These are phyloP conservation scores for Halocaridina rubra DNA, from an alignment of 2,888 invertebrate species.

Conservation along the genomic window DNA sequence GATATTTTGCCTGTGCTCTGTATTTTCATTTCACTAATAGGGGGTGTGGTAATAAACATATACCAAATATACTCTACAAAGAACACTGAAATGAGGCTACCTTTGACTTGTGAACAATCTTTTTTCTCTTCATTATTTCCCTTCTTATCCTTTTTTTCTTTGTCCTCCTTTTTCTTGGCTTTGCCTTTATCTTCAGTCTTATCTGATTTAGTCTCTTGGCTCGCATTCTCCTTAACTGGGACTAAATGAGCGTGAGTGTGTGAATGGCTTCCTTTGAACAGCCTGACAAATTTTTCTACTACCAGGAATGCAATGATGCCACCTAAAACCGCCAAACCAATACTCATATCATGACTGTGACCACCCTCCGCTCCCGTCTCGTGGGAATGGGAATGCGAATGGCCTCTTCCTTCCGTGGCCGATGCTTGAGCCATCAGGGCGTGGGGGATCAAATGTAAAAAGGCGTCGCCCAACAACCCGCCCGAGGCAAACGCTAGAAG, in stretches of 20 bases:
- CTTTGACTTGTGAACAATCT: neutral
- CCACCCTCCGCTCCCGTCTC: conserved; percentile 67
- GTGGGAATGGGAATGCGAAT: conserved; percentile 69
- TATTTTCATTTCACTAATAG: too few species aligned
- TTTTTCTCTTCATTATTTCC: conserved; percentile 65
- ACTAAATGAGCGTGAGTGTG: conserved; percentile 73
- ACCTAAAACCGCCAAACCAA: conserved; percentile 93
- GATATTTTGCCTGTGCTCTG: too few species aligned
- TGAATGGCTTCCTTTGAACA: conserved; percentile 85
- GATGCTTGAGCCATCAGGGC: conserved; percentile 75
- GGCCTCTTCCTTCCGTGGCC: conserved; percentile 64
- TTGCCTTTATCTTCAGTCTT: conserved; percentile 37
- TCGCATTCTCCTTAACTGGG: conserved; percentile 58
- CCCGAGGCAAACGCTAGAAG: conserved; percentile 94
- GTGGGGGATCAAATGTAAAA: conserved; percentile 98
- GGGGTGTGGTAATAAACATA: too few species aligned
- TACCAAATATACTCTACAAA: too few species aligned
- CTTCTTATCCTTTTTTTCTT: conserved; percentile 66
- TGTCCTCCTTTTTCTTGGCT: conserved; percentile 62
- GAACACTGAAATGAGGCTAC: too few species aligned
- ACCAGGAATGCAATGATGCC: conserved; percentile 93
- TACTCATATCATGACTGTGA: conserved; percentile 79
- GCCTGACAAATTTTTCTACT: conserved; percentile 91
- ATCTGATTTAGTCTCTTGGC: conserved; percentile 42
- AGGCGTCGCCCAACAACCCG: conserved; percentile 96